Conservation (phyloP, 2,113 vertebrate genomes). For the Pristiophorus japonicus region DNA sequence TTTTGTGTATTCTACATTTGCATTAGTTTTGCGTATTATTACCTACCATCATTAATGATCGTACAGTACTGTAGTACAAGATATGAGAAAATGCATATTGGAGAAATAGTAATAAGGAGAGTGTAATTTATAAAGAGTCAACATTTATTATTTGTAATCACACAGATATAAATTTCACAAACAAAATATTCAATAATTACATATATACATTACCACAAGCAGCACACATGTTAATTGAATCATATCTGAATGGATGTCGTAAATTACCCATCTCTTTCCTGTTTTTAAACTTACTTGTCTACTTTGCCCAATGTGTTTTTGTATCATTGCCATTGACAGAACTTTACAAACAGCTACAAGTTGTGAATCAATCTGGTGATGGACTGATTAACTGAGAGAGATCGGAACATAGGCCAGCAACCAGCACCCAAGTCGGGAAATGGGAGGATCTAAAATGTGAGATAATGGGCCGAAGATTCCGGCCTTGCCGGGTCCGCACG, state of each 20-base stretch:
- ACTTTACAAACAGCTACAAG: background rate
- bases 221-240: background rate
- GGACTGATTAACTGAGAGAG: background rate
- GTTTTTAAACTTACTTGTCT: background rate
- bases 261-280: background rate
- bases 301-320: background rate
- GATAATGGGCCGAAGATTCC: too few relatives aligned
- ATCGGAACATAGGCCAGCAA: background rate
- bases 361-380: background rate
- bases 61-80: background rate
- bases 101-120: background rate
- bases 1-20: background rate
- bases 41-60: background rate
- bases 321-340: background rate
- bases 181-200: background rate
- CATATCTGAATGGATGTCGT: background rate
- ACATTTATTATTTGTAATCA: background rate
- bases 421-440: background rate
- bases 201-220: background rate
- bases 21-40: background rate
- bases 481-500: too few relatives aligned
- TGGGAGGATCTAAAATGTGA: background rate
- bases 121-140: background rate
- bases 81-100: background rate
- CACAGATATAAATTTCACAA: background rate